A percentile compares a stretch with the other conserved stretches of the same genome.
Evolutionary conservation across 2,113 vertebrate genomes (phyloP).

Genomic region (Gobius niger): DNA sequence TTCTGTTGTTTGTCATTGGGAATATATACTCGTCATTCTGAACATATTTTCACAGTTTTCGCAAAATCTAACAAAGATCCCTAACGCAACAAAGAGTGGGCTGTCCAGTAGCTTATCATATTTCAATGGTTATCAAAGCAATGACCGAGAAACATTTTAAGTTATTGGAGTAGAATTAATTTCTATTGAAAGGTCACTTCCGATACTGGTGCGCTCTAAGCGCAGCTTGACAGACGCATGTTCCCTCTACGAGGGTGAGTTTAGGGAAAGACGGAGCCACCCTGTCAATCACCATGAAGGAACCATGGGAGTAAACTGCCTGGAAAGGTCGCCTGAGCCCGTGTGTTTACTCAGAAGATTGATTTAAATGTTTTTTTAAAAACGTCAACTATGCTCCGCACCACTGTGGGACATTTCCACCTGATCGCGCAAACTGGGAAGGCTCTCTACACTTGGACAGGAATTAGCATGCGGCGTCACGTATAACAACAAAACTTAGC

Average conservation of each 20-base stretch:
- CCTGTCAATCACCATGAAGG: conserved; percentile 78
- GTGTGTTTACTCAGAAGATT: conserved; percentile 56
- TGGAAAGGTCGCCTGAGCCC: conserved; percentile 66
- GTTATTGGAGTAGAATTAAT: background rate
- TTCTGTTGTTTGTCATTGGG: too few relatives aligned
- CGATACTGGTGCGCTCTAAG: background rate
- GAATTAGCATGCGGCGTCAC: conserved; percentile 58
- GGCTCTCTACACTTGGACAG: conserved; percentile 58
- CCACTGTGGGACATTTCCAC: conserved; percentile 46
- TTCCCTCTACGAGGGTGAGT: conserved; percentile 70
- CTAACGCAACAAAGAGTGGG: too few relatives aligned
- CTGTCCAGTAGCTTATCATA: too few relatives aligned
- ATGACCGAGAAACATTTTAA: background rate
- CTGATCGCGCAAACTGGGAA: conserved; percentile 49
- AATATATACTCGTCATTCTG: too few relatives aligned
- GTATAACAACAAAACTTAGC: conserved; percentile 68
- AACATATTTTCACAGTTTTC: too few relatives aligned
- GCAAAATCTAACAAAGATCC: too few relatives aligned
- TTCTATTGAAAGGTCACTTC: conserved; percentile 8
- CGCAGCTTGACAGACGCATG: conserved; percentile 44
- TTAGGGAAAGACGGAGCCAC: conserved; percentile 72
- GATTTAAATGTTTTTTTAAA: conserved; percentile 29
- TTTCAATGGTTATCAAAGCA: background rate
- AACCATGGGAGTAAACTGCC: conserved; percentile 72
- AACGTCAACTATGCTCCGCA: conserved; percentile 62